These are phyloP conservation scores for Caradrina clavipalpis DNA, from an alignment of 2,888 invertebrate genomes.

Conservation along the genomic window DNA sequence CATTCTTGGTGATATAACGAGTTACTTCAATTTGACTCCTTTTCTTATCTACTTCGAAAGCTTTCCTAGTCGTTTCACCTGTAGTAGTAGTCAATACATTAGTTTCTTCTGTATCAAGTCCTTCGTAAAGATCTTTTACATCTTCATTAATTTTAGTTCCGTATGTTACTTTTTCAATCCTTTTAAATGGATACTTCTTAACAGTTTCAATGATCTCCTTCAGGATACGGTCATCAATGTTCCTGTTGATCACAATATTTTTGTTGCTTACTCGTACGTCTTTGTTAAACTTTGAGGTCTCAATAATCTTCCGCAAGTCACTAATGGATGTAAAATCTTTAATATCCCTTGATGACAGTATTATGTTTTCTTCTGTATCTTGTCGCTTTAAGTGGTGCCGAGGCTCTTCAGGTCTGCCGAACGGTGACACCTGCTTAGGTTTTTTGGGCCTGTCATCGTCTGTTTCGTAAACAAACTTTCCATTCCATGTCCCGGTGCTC, in stretches of 20 bases:
- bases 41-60: conserved; percentile 87
- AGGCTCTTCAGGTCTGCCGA: conserved; percentile 84
- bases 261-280: conserved; percentile 87
- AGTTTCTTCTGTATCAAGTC: conserved; percentile 84
- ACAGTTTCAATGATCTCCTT: conserved; percentile 89
- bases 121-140: conserved; percentile 90
- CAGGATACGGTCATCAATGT: conserved; percentile 85
- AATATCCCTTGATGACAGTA: conserved; percentile 86
- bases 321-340: conserved; percentile 89
- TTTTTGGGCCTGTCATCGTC: conserved; percentile 84
- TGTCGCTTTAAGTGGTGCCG: conserved; percentile 86
- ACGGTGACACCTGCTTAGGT: conserved; percentile 85
- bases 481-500: conserved; percentile 91
- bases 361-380: conserved; percentile 88
- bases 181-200: conserved; percentile 88
- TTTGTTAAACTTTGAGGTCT: conserved; percentile 84
- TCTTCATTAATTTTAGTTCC: conserved; percentile 91
- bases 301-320: conserved; percentile 87
- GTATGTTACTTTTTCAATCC: conserved; percentile 89
- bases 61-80: conserved; percentile 83
- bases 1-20: conserved; percentile 87
- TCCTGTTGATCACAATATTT: conserved; percentile 87
- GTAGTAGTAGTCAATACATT: conserved; percentile 80
- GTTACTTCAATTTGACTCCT: conserved; percentile 89
- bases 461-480: conserved; percentile 90